phyloP scores from a whole-genome alignment of 2,113 vertebrate species.

The Phaethornis superciliosus region DNA sequence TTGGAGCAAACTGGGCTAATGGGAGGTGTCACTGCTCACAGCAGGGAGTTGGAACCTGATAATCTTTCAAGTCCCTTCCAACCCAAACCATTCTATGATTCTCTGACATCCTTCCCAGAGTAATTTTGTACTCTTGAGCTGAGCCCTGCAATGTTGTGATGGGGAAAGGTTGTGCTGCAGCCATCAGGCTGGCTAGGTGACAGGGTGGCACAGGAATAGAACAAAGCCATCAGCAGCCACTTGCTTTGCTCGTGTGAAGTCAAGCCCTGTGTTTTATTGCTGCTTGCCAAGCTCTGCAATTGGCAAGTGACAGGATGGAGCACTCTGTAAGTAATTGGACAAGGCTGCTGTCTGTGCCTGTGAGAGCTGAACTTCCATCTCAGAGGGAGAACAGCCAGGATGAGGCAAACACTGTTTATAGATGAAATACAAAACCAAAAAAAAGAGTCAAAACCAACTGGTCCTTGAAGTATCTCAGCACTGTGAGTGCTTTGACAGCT shows the following conservation, averaged over 20 bases:
- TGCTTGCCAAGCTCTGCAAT: not conserved
- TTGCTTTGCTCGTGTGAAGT: not conserved
- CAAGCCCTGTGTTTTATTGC: not conserved
- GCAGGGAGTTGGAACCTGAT: not conserved
- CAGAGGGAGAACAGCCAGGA: not conserved
- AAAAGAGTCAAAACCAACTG: not conserved
- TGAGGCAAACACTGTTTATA: not conserved
- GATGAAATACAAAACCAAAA: not conserved
- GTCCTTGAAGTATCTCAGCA: not conserved
- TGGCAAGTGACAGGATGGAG: not conserved
- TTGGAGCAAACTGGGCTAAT: not conserved
- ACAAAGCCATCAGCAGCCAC: not conserved
- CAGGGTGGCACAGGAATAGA: not conserved
- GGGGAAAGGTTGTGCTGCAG: not conserved
- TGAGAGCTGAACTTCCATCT: not conserved
- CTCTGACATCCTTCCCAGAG: not conserved
- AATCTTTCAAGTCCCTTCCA: not conserved
- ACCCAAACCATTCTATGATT: not conserved
- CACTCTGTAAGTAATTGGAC: not conserved
- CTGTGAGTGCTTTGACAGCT: not conserved
- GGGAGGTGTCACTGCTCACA: not conserved
- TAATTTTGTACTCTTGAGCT: not conserved
- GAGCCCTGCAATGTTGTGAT: rapidly evolving
- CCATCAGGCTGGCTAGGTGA: not conserved
- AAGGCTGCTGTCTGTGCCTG: not conserved